Base-by-base conservation (phyloP, 2,113 vertebrate species). In the Lophius piscatorius region DNA sequence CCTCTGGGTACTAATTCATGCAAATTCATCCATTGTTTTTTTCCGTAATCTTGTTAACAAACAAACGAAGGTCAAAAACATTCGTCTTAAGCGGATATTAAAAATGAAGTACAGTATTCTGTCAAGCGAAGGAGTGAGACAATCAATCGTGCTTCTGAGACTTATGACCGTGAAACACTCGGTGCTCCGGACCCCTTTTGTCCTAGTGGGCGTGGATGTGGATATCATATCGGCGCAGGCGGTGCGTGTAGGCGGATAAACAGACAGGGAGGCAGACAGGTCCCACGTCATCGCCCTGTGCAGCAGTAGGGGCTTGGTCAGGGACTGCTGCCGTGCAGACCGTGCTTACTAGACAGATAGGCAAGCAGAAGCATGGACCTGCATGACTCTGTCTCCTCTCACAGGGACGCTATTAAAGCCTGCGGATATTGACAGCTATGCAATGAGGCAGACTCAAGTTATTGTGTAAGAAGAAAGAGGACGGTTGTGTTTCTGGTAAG, bases 401-500 rank as follows among this genome's bases (percentile, higher is more conserved):
- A 46, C 35, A 18, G 14, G 26, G 42, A 23, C 51, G n/a, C 10
- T 31, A 45, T 13, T 44, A 20, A 34, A 36, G 42, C 26, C 13
- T 14, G 10, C 11, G 41, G 31, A 52, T n/a, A 16, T 11, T 13
- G 26, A 40, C 22, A 17, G 16, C 20, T 0, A 9, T 14, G 64
- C 44, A 18, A 70, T 81, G 76, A 70, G 52, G 68, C 44, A 14
- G 14, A 24, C 28, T 2, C 13, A 9, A 44, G 12, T 16, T 38
- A 6, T 18, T 33, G 39, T 69, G 45, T 55, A 12, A 41, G 16
- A 26, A 38, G 46, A 59, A 21, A 47, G 81, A n/a, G 61, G 78
- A 83, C 77, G 81, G 84, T 79, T 35, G 24, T 57, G 59, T 52
- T 65, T 23, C 56, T 56, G 82, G 83, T 87, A 46, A 86, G 84